Conservation (phyloP, 2,888 invertebrate species). For the Cryptocephalus primarius region DNA sequence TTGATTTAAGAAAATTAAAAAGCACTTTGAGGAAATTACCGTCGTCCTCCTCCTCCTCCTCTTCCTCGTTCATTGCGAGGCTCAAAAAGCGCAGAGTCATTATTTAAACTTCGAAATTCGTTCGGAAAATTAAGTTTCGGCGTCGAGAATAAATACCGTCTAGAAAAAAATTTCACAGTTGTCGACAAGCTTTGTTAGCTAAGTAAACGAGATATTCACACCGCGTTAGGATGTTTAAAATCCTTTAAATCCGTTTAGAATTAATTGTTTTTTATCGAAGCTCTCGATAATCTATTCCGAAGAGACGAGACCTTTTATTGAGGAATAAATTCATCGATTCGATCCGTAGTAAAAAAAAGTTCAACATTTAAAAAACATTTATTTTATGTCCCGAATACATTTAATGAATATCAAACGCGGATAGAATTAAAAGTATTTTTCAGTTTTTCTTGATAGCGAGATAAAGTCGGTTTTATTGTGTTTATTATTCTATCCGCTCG, state of each 20-base stretch:
- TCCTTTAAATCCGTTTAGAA: conserved; percentile 12
- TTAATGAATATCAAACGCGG: no score
- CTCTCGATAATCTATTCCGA: not conserved
- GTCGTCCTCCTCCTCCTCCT: conserved; percentile 7
- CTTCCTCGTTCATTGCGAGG: not conserved
- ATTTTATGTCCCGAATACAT: not conserved
- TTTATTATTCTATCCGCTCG: no score
- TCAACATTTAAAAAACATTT: not conserved
- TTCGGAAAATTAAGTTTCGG: conserved; percentile 23
- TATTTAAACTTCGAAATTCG: conserved; percentile 22
- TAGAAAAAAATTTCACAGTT: conserved; percentile 24
- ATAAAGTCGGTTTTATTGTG: no score
- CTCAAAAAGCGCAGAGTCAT: conserved; percentile 18
- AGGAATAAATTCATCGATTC: not conserved
- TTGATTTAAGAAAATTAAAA: conserved; percentile 27
- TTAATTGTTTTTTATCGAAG: conserved; percentile 9
- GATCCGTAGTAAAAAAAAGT: not conserved
- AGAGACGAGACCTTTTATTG: not conserved
- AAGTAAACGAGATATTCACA: conserved; percentile 20
- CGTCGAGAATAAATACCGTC: conserved; percentile 24
- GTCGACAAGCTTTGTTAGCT: conserved; percentile 22
- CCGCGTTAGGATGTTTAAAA: conserved; percentile 8
- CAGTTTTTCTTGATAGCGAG: no score
- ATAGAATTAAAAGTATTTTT: no score
- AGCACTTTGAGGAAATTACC: conserved; percentile 21